Conservation (phyloP, 2,888 invertebrate genomes). For the Acronicta alni region DNA sequence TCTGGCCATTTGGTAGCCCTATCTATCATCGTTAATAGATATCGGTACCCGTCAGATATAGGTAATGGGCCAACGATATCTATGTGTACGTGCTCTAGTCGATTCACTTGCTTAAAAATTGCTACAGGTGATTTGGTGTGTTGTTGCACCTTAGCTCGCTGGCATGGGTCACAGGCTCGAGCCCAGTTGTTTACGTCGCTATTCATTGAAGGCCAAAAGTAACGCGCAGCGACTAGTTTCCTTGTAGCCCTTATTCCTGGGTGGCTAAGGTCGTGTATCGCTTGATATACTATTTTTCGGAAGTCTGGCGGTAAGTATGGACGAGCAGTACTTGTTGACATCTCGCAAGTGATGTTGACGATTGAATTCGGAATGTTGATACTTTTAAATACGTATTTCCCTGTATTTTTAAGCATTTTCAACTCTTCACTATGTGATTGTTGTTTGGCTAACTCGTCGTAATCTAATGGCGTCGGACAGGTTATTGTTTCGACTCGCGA, state of each 20-base stretch:
- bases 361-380: too few relatives aligned
- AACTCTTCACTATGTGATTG: background rate
- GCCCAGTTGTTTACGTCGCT: background rate
- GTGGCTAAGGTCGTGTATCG: constrained; percentile 3
- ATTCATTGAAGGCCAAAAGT: constrained; percentile 11
- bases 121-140: background rate
- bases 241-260: constrained; percentile 10
- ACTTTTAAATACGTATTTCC: too few relatives aligned
- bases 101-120: background rate
- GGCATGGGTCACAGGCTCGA: background rate
- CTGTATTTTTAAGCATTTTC: too few relatives aligned
- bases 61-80: constrained; percentile 3
- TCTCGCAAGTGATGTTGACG: background rate
- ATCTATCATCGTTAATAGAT: constrained; percentile 2
- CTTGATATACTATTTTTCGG: background rate
- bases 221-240: constrained; percentile 1
- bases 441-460: background rate
- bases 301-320: background rate
- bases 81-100: background rate
- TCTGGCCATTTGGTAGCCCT: constrained; percentile 7
- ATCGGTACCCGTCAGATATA: background rate
- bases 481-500: background rate
- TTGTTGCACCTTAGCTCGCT: constrained; percentile 1
- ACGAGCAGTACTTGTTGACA: background rate
- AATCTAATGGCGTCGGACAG: background rate